phyloP scores from a whole-genome alignment of 2,888 invertebrate species.

The Leptopilina syphax region DNA sequence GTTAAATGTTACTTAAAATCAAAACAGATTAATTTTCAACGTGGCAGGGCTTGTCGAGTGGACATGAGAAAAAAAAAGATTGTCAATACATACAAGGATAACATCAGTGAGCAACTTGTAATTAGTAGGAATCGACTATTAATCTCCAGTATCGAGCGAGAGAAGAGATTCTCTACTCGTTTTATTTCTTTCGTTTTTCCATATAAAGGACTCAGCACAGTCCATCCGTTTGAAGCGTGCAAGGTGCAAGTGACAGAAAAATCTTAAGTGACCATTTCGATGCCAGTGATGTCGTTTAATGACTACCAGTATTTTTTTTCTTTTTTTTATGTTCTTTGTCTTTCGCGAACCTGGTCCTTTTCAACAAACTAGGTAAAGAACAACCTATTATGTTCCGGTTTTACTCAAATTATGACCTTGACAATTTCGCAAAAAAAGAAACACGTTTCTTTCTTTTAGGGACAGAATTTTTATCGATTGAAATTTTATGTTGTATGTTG shows the following conservation, averaged over 20 bases:
- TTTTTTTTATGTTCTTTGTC: background rate
- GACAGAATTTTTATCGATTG: too few relatives aligned
- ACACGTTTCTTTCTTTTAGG: background rate
- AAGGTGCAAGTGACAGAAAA: slow-evolving; percentile 40
- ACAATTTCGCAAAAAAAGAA: slow-evolving; percentile 1
- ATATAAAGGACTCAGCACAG: slow-evolving; percentile 62
- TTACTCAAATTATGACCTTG: background rate
- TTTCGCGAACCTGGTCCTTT: slow-evolving; percentile 26
- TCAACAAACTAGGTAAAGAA: slow-evolving; percentile 15
- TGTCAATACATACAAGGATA: slow-evolving; percentile 50
- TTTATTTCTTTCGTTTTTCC: slow-evolving; percentile 63
- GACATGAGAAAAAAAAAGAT: slow-evolving; percentile 29
- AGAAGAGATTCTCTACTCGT: slow-evolving; percentile 52
- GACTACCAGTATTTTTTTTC: slow-evolving; percentile 20
- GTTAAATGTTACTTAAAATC: slow-evolving; percentile 30
- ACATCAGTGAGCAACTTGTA: slow-evolving; percentile 62
- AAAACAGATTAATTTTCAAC: slow-evolving; percentile 13
- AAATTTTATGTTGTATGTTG: too few relatives aligned
- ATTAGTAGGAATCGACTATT: slow-evolving; percentile 72
- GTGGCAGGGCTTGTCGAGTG: slow-evolving; percentile 2
- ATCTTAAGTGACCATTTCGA: slow-evolving; percentile 40
- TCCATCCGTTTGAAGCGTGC: slow-evolving; percentile 46
- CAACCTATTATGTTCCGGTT: background rate
- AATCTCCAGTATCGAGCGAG: slow-evolving; percentile 62
- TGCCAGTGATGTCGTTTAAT: slow-evolving; percentile 39